Base-by-base conservation (phyloP, 2,797 vertebrate genomes). In the Lateolabrax maculatus region DNA sequence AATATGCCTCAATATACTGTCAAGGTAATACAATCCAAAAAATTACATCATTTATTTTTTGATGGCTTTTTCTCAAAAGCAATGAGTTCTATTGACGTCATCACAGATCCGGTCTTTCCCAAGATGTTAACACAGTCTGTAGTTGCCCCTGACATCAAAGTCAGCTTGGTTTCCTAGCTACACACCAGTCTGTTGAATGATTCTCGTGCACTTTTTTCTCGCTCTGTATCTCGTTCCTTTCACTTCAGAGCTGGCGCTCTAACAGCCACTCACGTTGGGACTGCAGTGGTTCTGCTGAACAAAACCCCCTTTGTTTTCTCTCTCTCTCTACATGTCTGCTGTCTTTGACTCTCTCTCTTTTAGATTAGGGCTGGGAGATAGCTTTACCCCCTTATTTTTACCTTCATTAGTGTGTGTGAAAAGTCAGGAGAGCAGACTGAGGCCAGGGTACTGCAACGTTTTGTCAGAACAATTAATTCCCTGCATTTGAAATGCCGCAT, bases 191-290 rank as follows among this genome's bases (percentile, higher is more conserved):
- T 85, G 70, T 74, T 80, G 80, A 87, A 89, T 82, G 77, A 88
- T 81, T 87, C 81, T 79, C 55, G 11, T 82, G 81, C 84, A 84
- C 80, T 88, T 87, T 89, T 84, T 84, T 83, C 63, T 83, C 71
- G 12, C 75, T 84, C 87, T 89, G 87, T 84, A 87, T 92, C 89
- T 87, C 84, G 75, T 89, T 91, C 90, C 93, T 91, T 88, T 90
- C 82, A 81, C 78, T 89, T 87, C 80, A 65, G 88, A 84, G 81
- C 83, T 53, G 75, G 80, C 87, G 80, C 86, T 83, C 81, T 86
- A 84, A 92, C 84, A 92, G 90, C 89, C 78, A 87, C 81, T 93
- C 91, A 83, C 86, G 31, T 83, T 84, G 88, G 80, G 79, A 86
- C 89, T 84, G 80, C 88, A 84, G 80, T 84, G 85, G 85, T 87